Base-by-base conservation (phyloP, 2,797 vertebrate species). In the Eidolon dupreanum region DNA sequence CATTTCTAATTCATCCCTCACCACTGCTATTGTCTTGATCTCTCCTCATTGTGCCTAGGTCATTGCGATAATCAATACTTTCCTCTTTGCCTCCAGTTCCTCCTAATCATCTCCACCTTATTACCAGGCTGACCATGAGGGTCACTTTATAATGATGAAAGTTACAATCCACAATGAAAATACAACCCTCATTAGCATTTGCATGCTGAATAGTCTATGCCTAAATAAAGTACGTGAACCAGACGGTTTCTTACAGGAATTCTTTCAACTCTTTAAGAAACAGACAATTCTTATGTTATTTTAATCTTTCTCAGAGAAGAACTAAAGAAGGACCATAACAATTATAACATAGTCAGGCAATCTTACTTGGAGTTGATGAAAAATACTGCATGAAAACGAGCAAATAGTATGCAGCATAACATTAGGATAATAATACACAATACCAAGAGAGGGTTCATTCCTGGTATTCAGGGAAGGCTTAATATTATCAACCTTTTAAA, bases 191-290 rank as follows among this genome's bases (percentile, higher is more conserved):
- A 0, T 24, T 55, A 49, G 55, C 2, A 22, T 79, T 38, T 78
- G n/a, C 73, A 43, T 85, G 20, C 73, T 28, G 12, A 31, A n/a
- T n/a, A 28, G 51, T 55, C 26, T 59, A 9, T 6, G 28, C 17
- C 46, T 36, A 33, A 90, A 53, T 6, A n/a, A 74, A 79, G 36
- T 51, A 28, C 20, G 43, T 65, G 36, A 53, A 73, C 33, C 33
- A 26, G 61, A 36, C 46, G n/a, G 61, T 83, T 90, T 88, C 71
- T 12, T 63, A 41, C 11, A 66, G 49, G 20, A 90, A 43, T 78
- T 59, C 51, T 84, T 66, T 90, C 46, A 70, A 28, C 41, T 41
- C 31, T 86, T 79, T 90, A 87, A 94, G 93, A 81, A 92, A 75
- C 22, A 88, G 38, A 36, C 33, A 51, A 51, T 89, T 61, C 55